These are phyloP conservation scores for Danio albolineatus DNA, from an alignment of 2,797 vertebrate genomes.

Conservation along the genomic window DNA sequence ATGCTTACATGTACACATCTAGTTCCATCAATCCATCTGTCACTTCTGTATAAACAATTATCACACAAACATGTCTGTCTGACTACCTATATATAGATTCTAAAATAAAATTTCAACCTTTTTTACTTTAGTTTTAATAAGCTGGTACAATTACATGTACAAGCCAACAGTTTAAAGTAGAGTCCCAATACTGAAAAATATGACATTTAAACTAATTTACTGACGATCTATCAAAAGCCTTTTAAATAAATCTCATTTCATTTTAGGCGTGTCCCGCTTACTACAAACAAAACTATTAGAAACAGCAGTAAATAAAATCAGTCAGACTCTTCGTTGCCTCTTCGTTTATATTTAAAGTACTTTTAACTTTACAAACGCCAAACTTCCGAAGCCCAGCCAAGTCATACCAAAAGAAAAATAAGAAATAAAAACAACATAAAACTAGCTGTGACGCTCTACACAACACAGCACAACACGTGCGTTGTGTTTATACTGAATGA, in stretches of 20 bases:
- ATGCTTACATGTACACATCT: too few species aligned
- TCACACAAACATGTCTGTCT: too few species aligned
- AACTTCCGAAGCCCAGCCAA: neutral
- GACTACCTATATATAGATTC: neutral
- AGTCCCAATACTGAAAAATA: neutral
- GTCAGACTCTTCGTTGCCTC: neutral
- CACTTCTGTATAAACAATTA: too few species aligned
- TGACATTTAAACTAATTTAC: neutral
- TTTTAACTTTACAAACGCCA: neutral
- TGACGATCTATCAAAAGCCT: neutral
- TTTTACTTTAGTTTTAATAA: neutral
- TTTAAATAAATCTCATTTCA: neutral
- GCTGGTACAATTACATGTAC: neutral
- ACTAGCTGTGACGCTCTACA: neutral
- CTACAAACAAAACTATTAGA: neutral
- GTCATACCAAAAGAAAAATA: neutral
- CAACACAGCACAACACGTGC: conserved; percentile 1
- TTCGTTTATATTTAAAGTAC: neutral
- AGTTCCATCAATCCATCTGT: too few species aligned
- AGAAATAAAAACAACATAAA: neutral
- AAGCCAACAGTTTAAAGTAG: neutral
- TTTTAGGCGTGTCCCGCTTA: neutral
- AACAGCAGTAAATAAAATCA: neutral
- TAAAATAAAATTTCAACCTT: neutral
- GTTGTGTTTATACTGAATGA: neutral